Percentiles rank a stretch among this genome's conserved stretches.
phyloP scores from a whole-genome alignment of 2,113 vertebrate genomes.

The Synchiropus splendidus region DNA sequence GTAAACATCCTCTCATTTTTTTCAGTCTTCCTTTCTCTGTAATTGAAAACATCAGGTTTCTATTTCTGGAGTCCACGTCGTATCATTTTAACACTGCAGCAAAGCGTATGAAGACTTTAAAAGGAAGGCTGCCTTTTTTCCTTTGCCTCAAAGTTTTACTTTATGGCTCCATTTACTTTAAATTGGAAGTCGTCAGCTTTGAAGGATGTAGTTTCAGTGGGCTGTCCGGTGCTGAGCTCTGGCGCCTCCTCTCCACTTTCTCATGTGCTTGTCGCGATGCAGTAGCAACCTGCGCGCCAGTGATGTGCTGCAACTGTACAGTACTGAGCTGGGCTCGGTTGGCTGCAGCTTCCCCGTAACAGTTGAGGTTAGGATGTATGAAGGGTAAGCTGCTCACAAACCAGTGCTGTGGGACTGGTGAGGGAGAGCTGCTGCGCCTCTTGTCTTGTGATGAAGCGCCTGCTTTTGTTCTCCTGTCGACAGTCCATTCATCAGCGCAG shows the following conservation, averaged over 20 bases:
- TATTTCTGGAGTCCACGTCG: slow-evolving; percentile 24
- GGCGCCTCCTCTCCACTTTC: too few species aligned
- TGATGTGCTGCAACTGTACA: slow-evolving; percentile 11
- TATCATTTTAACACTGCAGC: slow-evolving; percentile 5
- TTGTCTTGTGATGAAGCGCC: slow-evolving; percentile 67
- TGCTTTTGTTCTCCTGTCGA: slow-evolving; percentile 74
- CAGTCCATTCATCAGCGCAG: slow-evolving; percentile 80
- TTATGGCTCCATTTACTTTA: too few species aligned
- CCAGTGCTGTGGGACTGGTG: slow-evolving; percentile 34
- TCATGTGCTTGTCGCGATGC: too few species aligned
- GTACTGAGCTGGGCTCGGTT: slow-evolving; percentile 43
- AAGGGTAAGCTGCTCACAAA: slow-evolving; percentile 55
- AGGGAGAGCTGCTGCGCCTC: slow-evolving; percentile 35
- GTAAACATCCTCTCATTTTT: slow-evolving; percentile 61
- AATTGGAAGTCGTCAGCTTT: too few species aligned
- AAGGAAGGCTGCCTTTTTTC: slow-evolving; percentile 1
- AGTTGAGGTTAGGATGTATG: slow-evolving; percentile 38
- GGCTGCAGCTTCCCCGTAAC: slow-evolving; percentile 19
- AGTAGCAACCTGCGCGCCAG: slow-evolving; percentile 1
- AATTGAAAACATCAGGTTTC: slow-evolving; percentile 51
- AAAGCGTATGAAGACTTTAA: slow-evolving; percentile 14
- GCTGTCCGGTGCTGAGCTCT: too few species aligned
- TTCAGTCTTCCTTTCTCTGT: slow-evolving; percentile 36
- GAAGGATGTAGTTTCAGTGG: too few species aligned
- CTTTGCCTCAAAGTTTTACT: background rate